A percentile compares a stretch with the other conserved stretches of the same genome.
Evolutionary conservation across 2,888 invertebrate genomes (phyloP).

Genomic region (Nomada lathburiana): DNA sequence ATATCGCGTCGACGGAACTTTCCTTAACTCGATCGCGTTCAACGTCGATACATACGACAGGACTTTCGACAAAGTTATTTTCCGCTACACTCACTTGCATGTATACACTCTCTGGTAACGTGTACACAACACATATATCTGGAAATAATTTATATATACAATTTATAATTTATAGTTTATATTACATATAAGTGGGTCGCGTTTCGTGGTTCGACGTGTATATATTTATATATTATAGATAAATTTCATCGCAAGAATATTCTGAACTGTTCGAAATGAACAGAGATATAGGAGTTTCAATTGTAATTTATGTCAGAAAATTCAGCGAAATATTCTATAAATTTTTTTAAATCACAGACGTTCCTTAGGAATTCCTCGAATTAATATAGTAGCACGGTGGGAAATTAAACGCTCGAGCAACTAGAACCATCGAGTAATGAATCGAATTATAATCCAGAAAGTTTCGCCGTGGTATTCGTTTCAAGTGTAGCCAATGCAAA

Average conservation of each 20-base stretch:
- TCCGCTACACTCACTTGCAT: neutral
- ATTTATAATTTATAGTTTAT: no score
- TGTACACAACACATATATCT: no score
- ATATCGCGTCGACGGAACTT: conserved; percentile 30
- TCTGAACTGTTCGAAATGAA: no score
- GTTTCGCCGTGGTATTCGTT: neutral
- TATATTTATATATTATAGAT: conserved; percentile 6
- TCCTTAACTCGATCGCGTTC: conserved; percentile 32
- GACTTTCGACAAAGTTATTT: conserved; percentile 1
- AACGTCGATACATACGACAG: conserved; percentile 24
- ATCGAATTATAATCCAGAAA: conserved; percentile 3
- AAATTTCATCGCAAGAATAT: no score
- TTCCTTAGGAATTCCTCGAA: neutral
- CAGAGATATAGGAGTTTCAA: no score
- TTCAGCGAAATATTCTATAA: no score
- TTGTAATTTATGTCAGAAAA: neutral
- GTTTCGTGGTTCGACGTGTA: no score
- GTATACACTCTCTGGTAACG: neutral
- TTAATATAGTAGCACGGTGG: neutral
- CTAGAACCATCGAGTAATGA: neutral
- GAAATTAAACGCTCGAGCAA: neutral
- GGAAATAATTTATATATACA: no score
- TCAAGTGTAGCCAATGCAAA: neutral
- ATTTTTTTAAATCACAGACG: neutral
- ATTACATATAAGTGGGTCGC: no score